Conservation (phyloP, 2,797 vertebrate genomes). For the Onychomys arenicola region DNA sequence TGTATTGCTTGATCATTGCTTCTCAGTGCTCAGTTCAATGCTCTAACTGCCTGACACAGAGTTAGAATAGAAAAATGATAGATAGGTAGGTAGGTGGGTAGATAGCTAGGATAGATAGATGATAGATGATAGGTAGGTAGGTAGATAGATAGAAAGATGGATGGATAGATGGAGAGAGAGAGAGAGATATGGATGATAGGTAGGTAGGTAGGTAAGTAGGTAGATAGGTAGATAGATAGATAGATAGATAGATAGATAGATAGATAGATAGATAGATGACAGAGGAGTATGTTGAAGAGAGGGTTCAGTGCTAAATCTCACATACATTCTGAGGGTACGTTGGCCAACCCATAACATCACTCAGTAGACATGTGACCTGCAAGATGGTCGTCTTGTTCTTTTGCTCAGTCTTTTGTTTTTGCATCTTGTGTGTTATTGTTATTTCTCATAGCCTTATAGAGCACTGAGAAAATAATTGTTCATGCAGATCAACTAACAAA, state of each 20-base stretch:
- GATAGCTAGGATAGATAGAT: not conserved
- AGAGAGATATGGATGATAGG: too few relatives aligned
- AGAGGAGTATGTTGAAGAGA: not conserved
- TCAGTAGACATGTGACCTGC: not conserved
- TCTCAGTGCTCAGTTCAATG: not conserved
- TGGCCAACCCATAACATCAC: not conserved
- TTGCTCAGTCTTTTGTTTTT: not conserved
- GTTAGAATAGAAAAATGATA: not conserved
- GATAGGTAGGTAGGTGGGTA: not conserved
- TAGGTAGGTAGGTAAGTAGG: too few relatives aligned
- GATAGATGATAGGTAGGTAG: not conserved
- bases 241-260: too few relatives aligned
- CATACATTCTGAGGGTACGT: not conserved
- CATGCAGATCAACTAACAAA: not conserved
- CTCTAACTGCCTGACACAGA: not conserved
- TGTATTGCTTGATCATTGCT: not conserved
- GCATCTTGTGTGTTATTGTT: not conserved
- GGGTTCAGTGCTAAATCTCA: not conserved
- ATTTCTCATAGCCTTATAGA: not conserved
- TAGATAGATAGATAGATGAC: not conserved
- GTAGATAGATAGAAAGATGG: too few relatives aligned
- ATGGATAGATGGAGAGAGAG: too few relatives aligned
- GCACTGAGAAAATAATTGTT: not conserved
- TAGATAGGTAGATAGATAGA: too few relatives aligned
- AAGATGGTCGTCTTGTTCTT: not conserved